Base-by-base conservation (phyloP, 2,797 vertebrate species). In the Chromis chromis region DNA sequence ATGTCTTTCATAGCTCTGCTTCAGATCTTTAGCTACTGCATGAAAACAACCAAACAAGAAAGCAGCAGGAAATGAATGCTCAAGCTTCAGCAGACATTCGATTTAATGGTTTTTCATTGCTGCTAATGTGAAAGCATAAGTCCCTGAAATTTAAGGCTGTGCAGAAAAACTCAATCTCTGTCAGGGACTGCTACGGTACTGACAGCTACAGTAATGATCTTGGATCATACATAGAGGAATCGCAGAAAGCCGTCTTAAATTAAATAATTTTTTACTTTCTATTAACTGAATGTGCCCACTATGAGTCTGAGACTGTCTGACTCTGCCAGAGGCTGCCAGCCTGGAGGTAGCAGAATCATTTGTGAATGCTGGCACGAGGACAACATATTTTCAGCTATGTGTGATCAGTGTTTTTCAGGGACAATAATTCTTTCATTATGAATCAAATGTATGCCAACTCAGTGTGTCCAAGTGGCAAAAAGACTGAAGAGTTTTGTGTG, bases 131-230 rank as follows among this genome's bases (percentile, higher is more conserved):
- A 84, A 67, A 76, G 50, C 75, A 66, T 48, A 53, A 53, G 48
- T 73, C 58, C 71, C 67, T 87, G 68, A 85, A 86, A 82, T 85
- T 53, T 71, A 76, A 70, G 62, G 21, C 64, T 56, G 40, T 21
- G 70, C 22, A 40, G 10, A 36, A 71, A 74, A 69, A 33, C 36
- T n/a, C 1, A 31, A 68, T 76, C 81, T 24, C 67, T 70, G 72
- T 81, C 72, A 76, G 66, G 36, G 68, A 44, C 76, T 49, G 81
- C 48, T 73, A 66, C 50, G 27, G 74, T 57, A 60, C 67, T 75
- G 82, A 81, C 70, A 82, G 64, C 72, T 76, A 68, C 79, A 77
- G 60, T 84, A 87, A 86, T 83, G 77, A 87, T 80, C 70, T 70
- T 2, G 24, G 60, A 78, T 77, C 77, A 70, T 55, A 65, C 25